Percentiles rank a stretch among this genome's conserved stretches.
These are phyloP conservation scores for Stylophora pistillata DNA, from an alignment of 64 coral and sea anemone species.

Conservation along the genomic window DNA sequence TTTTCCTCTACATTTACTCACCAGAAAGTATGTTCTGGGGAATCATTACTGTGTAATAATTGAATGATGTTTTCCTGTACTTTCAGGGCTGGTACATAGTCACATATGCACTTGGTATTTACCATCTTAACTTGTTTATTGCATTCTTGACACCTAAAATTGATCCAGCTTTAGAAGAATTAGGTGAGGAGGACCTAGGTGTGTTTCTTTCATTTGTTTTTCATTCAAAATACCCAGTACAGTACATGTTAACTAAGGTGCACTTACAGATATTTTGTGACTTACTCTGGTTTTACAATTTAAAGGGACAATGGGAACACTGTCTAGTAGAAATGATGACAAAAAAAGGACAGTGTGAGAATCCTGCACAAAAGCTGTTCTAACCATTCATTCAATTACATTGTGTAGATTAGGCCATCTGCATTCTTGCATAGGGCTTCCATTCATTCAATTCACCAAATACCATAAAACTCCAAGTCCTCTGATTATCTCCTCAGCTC, in stretches of 20 bases:
- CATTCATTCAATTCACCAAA: too few relatives aligned
- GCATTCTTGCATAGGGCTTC: too few relatives aligned
- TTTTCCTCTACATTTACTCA: too few relatives aligned
- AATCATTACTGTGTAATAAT: too few relatives aligned
- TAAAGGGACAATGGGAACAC: too few relatives aligned
- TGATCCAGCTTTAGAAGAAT: conserved; percentile 96
- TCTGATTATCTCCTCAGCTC: too few relatives aligned
- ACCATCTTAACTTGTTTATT: conserved; percentile 97
- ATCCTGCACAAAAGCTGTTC: background rate
- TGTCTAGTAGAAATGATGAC: too few relatives aligned
- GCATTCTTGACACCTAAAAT: conserved; percentile 96
- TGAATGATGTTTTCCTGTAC: conserved; percentile 6
- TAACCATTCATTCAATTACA: background rate
- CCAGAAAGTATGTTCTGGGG: too few relatives aligned
- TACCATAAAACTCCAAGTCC: too few relatives aligned
- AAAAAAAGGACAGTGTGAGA: too few relatives aligned
- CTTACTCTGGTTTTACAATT: too few relatives aligned
- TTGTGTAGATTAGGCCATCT: too few relatives aligned
- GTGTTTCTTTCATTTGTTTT: background rate
- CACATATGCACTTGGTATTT: conserved; percentile 98
- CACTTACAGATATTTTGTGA: background rate
- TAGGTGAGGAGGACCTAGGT: conserved; percentile 62
- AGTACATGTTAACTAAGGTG: background rate
- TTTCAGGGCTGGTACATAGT: conserved; percentile 99
- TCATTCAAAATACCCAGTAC: background rate